phyloP scores from a whole-genome alignment of 2,797 vertebrate species.

The Brachyrhaphis roseni region DNA sequence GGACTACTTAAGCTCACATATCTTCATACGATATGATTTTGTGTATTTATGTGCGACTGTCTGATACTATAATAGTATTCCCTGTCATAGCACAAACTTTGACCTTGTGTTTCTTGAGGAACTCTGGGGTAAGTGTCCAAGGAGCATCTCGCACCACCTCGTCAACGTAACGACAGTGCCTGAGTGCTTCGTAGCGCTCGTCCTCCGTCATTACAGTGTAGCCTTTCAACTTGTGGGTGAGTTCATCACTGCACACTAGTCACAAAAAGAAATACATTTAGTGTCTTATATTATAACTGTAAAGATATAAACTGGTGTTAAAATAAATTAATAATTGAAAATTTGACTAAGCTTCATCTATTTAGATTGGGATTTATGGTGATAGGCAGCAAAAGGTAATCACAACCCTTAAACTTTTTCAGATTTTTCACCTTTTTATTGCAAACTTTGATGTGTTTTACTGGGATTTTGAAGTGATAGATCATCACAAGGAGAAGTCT shows the following conservation, averaged over 20 bases:
- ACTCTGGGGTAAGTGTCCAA: constrained; percentile 93
- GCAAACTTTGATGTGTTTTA: background rate
- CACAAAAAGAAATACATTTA: constrained; percentile 17
- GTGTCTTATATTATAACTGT: background rate
- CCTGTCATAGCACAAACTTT: constrained; percentile 72
- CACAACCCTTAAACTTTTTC: background rate
- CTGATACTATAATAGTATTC: constrained; percentile 9
- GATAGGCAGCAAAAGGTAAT: background rate
- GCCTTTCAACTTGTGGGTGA: constrained; percentile 97
- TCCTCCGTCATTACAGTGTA: constrained; percentile 98
- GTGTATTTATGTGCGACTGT: background rate
- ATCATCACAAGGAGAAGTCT: background rate
- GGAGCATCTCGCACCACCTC: constrained; percentile 97
- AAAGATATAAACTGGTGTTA: background rate
- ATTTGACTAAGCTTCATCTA: background rate
- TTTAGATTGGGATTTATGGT: background rate
- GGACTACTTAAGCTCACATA: constrained; percentile 13
- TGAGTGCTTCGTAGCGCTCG: constrained; percentile 94
- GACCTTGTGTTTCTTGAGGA: constrained; percentile 96
- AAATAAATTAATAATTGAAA: background rate
- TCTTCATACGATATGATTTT: background rate
- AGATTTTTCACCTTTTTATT: background rate
- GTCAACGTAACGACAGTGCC: constrained; percentile 97
- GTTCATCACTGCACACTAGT: constrained; percentile 95
- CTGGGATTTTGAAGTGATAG: background rate